Evolutionary conservation across 2,888 invertebrate genomes (phyloP).

Genomic region (Cosmopolites sordidus): DNA sequence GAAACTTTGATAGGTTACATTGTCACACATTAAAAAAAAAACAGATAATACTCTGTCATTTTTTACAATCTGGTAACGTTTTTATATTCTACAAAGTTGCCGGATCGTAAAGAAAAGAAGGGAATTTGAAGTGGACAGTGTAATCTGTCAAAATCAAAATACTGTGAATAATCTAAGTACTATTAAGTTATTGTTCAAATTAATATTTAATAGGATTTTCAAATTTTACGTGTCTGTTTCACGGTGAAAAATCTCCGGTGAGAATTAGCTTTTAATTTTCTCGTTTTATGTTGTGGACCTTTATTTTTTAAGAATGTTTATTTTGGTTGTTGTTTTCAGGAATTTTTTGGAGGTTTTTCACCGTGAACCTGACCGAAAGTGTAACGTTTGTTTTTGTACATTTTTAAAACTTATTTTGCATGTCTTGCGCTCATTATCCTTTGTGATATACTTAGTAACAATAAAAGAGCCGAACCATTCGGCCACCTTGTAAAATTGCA

Average conservation of each 20-base stretch:
- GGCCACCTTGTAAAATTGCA: conserved; percentile 3
- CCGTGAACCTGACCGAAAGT: conserved; percentile 8
- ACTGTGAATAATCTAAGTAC: conserved; percentile 15
- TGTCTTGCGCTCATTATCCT: conserved; percentile 25
- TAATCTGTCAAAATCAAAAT: not conserved
- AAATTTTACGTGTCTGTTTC: conserved; percentile 18
- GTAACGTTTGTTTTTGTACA: conserved; percentile 23
- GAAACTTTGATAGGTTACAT: conserved; percentile 4
- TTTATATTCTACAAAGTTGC: not conserved
- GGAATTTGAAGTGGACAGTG: not conserved
- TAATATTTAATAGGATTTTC: conserved; percentile 26
- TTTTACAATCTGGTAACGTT: not conserved
- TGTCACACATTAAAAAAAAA: not conserved
- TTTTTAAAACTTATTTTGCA: conserved; percentile 22
- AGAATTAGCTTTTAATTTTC: conserved; percentile 8
- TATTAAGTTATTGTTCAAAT: conserved; percentile 24
- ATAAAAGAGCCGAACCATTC: conserved; percentile 11
- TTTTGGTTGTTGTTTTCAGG: conserved; percentile 3
- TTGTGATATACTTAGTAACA: conserved; percentile 27
- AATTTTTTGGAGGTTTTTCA: not conserved
- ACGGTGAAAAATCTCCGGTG: conserved; percentile 1
- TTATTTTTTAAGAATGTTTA: conserved; percentile 5
- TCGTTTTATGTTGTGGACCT: not conserved
- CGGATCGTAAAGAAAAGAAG: not conserved
- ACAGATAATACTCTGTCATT: not conserved